These are phyloP conservation scores for Onthophagus sagittarius DNA, from an alignment of 2,888 invertebrate species.

Conservation along the genomic window DNA sequence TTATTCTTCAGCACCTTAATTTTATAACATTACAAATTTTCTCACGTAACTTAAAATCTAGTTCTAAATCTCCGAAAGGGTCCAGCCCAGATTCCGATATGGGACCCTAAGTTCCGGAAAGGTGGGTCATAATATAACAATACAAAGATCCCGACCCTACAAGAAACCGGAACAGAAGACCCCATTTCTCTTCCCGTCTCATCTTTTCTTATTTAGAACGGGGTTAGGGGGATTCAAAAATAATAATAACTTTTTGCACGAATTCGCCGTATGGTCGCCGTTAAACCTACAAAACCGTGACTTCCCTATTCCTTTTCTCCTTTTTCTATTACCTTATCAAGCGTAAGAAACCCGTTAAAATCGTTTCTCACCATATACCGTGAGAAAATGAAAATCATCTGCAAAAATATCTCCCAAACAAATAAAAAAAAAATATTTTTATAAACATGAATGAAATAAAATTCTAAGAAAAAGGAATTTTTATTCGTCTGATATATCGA, in stretches of 20 bases:
- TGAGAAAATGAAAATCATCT: neutral
- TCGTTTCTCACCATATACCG: neutral
- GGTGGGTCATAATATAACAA: neutral
- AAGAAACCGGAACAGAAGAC: constrained; percentile 5
- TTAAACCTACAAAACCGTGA: neutral
- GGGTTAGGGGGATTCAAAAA: neutral
- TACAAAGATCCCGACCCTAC: neutral
- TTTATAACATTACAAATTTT: neutral
- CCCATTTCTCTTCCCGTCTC: neutral
- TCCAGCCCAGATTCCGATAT: constrained; percentile 5
- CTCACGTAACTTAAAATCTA: neutral
- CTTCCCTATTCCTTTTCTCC: neutral
- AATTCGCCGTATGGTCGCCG: neutral
- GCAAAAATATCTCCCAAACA: neutral
- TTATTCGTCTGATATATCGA: too few species aligned
- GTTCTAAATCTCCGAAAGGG: neutral
- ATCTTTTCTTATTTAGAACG: neutral
- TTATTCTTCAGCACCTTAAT: too few species aligned
- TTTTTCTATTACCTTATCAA: neutral
- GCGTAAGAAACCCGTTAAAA: neutral
- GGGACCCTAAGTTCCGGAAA: constrained; percentile 5
- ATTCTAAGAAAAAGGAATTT: too few species aligned
- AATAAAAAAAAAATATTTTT: too few species aligned
- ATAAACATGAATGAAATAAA: too few species aligned
- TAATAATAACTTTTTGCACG: neutral